Percentiles rank a stretch among this genome's conserved stretches.
These are phyloP conservation scores for Myocastor coypus DNA, from an alignment of 2,113 vertebrate genomes.

Conservation along the genomic window DNA sequence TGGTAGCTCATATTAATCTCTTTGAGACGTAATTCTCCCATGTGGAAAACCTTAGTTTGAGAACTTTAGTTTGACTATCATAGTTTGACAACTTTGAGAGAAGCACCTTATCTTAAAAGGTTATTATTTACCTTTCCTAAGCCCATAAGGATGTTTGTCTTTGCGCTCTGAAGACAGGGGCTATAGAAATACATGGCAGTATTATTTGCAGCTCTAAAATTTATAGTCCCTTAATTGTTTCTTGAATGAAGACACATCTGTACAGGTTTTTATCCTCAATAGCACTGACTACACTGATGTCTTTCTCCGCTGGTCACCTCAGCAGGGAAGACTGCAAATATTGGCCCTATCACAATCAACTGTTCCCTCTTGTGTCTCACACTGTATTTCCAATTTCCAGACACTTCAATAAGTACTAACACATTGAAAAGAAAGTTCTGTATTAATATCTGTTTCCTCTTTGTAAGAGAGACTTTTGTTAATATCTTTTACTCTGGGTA, in stretches of 20 bases:
- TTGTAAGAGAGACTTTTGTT: neutral
- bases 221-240: constrained; percentile 17
- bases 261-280: constrained; percentile 14
- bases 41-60: constrained; percentile 40
- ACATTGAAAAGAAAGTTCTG: neutral
- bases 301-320: neutral
- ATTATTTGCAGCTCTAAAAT: neutral
- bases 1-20: constrained; percentile 47
- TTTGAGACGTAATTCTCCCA: constrained; percentile 42
- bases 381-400: neutral
- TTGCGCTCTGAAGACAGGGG: neutral
- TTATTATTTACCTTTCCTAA: constrained; percentile 57
- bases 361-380: neutral
- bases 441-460: neutral
- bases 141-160: constrained; percentile 43
- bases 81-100: constrained; percentile 41
- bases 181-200: constrained; percentile 28
- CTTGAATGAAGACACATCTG: constrained; percentile 27
- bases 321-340: neutral
- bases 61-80: constrained; percentile 7
- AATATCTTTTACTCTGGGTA: neutral
- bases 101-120: neutral
- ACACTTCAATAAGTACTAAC: constrained; percentile 7
- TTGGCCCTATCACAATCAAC: neutral
- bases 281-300: constrained; percentile 13